These are phyloP conservation scores for Cyaniris semiargus DNA, from an alignment of 2,888 invertebrate species.

Conservation along the genomic window DNA sequence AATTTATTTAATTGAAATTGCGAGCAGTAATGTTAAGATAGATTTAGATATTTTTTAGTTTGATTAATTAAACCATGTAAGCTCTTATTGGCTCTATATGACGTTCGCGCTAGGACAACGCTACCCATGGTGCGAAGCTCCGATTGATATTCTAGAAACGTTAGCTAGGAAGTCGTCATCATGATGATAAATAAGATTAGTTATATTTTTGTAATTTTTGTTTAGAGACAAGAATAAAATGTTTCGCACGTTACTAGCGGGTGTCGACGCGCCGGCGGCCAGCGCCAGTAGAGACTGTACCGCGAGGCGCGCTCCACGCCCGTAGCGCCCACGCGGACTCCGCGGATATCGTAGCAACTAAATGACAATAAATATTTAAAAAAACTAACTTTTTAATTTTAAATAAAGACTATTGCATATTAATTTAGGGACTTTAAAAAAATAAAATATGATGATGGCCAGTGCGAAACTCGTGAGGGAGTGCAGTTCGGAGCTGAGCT, in stretches of 20 bases:
- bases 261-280: slow-evolving; percentile 18
- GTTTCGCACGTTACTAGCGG: slow-evolving; percentile 40
- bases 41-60: background rate
- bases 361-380: background rate
- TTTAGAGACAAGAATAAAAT: slow-evolving; percentile 39
- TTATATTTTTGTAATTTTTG: slow-evolving; percentile 35
- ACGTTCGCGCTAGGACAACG: background rate
- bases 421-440: background rate
- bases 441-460: slow-evolving; percentile 75
- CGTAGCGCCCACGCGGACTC: slow-evolving; percentile 42
- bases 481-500: slow-evolving; percentile 76
- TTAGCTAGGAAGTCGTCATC: slow-evolving; percentile 16
- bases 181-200: slow-evolving; percentile 31
- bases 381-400: background rate
- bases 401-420: slow-evolving; percentile 31
- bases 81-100: background rate
- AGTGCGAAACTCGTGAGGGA: slow-evolving; percentile 78
- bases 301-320: slow-evolving; percentile 57
- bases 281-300: slow-evolving; percentile 57
- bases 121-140: background rate
- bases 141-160: slow-evolving; percentile 13
- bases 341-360: slow-evolving; percentile 49
- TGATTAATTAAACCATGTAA: background rate
- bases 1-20: background rate
- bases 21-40: background rate